Evolutionary conservation across 2,888 invertebrate species (phyloP).

Genomic region (Glyphotaelius pellucidus): DNA sequence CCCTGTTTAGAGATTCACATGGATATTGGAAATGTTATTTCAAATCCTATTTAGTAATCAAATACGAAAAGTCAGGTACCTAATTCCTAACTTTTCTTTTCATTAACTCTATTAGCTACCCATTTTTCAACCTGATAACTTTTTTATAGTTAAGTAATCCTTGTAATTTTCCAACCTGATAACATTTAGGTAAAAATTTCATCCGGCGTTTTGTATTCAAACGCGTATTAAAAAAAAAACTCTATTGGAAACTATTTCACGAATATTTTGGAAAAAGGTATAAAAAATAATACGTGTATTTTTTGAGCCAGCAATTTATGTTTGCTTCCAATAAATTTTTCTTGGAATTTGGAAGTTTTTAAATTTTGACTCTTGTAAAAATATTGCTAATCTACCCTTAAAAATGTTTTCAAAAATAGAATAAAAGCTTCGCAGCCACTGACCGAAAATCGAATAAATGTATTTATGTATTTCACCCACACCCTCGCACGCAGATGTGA

Average conservation of each 20-base stretch:
- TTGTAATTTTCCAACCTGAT: background rate
- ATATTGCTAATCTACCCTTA: background rate
- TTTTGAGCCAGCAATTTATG: background rate
- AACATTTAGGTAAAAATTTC: background rate
- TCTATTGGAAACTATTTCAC: no score
- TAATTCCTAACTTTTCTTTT: background rate
- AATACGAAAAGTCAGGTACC: background rate
- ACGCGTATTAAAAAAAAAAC: no score
- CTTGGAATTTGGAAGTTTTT: background rate
- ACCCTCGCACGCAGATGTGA: constrained; percentile 32
- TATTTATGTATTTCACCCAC: constrained; percentile 1
- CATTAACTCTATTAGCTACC: no score
- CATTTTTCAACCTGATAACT: no score
- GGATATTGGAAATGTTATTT: background rate
- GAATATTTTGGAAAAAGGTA: no score
- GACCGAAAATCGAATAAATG: background rate
- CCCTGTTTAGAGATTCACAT: background rate
- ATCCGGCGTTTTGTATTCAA: no score
- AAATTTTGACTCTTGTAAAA: background rate
- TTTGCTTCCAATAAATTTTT: background rate
- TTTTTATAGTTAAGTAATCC: no score
- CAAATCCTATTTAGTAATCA: background rate
- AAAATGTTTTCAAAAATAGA: background rate
- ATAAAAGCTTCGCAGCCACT: constrained; percentile 23
- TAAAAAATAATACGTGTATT: no score